Percentiles rank a stretch among this genome's conserved stretches.
These are phyloP conservation scores for Notamacropus eugenii DNA, from an alignment of 2,797 vertebrate species.

Conservation along the genomic window DNA sequence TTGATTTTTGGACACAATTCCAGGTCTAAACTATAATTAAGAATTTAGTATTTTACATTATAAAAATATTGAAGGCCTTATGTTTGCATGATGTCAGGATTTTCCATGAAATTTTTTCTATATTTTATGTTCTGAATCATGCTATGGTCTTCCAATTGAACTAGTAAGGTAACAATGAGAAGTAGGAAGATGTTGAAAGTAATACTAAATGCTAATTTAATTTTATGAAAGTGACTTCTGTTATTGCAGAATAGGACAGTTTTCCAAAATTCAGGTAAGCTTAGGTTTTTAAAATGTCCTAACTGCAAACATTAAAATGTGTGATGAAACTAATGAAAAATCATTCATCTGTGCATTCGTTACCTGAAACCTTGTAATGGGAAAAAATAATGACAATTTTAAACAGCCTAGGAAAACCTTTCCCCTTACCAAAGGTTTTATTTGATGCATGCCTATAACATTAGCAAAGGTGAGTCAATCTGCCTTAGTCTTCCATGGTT, in stretches of 20 bases:
- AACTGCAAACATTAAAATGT: background rate
- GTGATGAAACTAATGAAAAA: background rate
- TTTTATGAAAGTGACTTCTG: background rate
- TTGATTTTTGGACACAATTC: background rate
- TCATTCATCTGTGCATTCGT: background rate
- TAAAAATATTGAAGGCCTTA: background rate
- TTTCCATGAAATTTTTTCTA: background rate
- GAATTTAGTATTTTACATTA: background rate
- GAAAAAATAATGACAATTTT: background rate
- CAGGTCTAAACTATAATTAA: background rate
- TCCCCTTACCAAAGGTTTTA: slow-evolving; percentile 22
- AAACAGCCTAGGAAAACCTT: slow-evolving; percentile 2
- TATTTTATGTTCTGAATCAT: background rate
- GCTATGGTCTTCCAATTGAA: background rate
- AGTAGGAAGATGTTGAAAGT: background rate
- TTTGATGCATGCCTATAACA: background rate
- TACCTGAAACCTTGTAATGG: background rate
- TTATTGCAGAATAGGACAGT: background rate
- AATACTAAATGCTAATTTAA: background rate
- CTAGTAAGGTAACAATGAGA: background rate
- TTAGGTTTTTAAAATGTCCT: background rate
- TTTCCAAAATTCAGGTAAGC: background rate
- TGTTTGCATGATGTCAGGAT: background rate
- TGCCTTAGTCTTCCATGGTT: background rate
- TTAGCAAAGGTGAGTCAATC: background rate